Evolutionary conservation across 2,888 invertebrate species (phyloP), one percentile per base, ranked within the genome.

Genomic region (Sphaerophoria taeniata): DNA sequence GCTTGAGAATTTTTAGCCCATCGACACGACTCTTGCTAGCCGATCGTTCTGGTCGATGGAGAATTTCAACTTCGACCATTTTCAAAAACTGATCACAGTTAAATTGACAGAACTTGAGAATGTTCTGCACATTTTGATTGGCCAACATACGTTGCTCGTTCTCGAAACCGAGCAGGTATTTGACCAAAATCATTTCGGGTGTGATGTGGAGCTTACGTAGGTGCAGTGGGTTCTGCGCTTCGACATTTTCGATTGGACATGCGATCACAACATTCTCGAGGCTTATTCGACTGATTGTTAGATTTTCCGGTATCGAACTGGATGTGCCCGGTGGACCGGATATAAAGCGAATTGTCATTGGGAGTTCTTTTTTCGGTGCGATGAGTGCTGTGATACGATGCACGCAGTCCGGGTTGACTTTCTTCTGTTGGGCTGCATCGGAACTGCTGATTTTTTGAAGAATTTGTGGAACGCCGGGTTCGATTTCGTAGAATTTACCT

Each of bases 401-500:
- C 47, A 92, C 92, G 87, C 92, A 92, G 79, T 92, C 92, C 3
- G 90, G 88, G 89, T 92, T 92, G 24, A 91, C 69, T 78, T 91
- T 91, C 11, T 91, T 91, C 7, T 7, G 11, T 49, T 90, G 88
- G 0, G 88, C 3, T 14, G 14, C 78, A 24, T 89, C 89, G 12
- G 88, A 89, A 60, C 88, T 86, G 43, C 89, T 89, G 4, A 89
- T 87, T 67, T 92, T 92, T 78, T 92, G 91, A 9, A 92, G 60
- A 51, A 92, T 89, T 74, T 92, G 92, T 12, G 92, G 92, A 88
- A 91, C 94, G 91, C 92, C 95, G 91, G 92, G 95, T 92, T 93
- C 93, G 47, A 94, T 94, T 87, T 94, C 94, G 91, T 95, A 96
- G 91, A 96, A 94, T 91, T 95, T 95, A 55, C 96, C 96, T 90